Conservation (phyloP, 1,140 invertebrate genomes). For the Diorhabda carinulata region DNA sequence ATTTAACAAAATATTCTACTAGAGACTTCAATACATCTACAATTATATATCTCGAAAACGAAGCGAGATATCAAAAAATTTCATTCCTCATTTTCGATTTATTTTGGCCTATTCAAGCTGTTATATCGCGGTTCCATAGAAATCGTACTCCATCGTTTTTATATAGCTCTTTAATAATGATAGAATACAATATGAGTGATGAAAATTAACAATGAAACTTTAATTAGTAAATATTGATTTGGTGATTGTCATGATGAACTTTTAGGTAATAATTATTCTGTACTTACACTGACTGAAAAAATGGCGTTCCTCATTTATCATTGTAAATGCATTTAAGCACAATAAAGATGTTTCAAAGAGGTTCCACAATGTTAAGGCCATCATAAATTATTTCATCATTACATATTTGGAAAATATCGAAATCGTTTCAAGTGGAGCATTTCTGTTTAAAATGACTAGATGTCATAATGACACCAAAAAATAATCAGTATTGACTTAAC, state of each 20-base stretch:
- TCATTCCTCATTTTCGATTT: too few species aligned
- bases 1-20: too few species aligned
- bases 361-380: constrained; percentile 16
- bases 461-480: neutral
- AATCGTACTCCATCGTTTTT: neutral
- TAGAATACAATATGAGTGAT: too few species aligned
- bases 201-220: neutral
- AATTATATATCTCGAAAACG: too few species aligned
- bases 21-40: too few species aligned
- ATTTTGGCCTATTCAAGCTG: neutral
- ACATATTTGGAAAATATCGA: neutral
- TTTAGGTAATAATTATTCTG: neutral
- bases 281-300: constrained; percentile 14
- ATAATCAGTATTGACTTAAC: too few species aligned
- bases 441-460: neutral
- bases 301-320: constrained; percentile 7
- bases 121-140: neutral
- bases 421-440: neutral
- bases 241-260: neutral
- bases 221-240: neutral
- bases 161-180: neutral
- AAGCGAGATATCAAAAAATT: too few species aligned
- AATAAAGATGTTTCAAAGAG: constrained; percentile 16
- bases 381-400: neutral
- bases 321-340: constrained; percentile 15